Evolutionary conservation across 1,140 invertebrate genomes (phyloP), one percentile per base, ranked within the genome.

Genomic region (Zophobas morio): DNA sequence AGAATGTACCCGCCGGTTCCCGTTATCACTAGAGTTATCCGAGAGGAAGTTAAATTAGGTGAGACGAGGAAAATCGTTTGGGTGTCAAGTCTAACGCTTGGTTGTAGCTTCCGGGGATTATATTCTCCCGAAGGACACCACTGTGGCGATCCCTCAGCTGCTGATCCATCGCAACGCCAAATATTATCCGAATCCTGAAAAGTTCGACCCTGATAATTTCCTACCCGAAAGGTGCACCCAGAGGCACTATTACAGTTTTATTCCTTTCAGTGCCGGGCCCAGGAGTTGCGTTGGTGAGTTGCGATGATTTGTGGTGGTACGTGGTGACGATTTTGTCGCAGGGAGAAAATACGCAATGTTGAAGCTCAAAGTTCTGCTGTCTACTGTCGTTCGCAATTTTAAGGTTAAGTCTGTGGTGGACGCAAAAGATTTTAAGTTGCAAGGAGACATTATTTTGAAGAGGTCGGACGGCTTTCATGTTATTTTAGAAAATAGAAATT

Each of bases 121-220:
- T 70, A 86, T 81, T 0, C 79, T 94, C 79, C 94, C 91, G 1
- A 87, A 89, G 40, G 93, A 92, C 34, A 87, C 89, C 0, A 94
- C 91, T 0, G 89, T 91, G 0, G 85, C 94, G 0, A 89, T 91
- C 1, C 86, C 79, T 0, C 89, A 88, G 0, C 93, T 89, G 81
- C 90, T 92, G 79, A 86, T 96, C 37, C 96, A 98, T 85, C 91
- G 95, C 54, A 88, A 94, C 74, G 85, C 90, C 1, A 91, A 96
- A 79, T 89, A 93, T 78, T 98, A 93, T 85, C 91, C 94, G 0
- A 93, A 98, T 84, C 95, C 96, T 0, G 89, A 94, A 37, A 88
- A 87, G 54, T 98, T 97, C 85, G 90, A 98, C 88, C 96, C 97
- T 0, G 96, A 98, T 78, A 93, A 96, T 84, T 98, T 98, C 88